Evolutionary conservation across 35 echinoderm and acorn worm genomes (phyloP).

Genomic region (Lytechinus variegatus): DNA sequence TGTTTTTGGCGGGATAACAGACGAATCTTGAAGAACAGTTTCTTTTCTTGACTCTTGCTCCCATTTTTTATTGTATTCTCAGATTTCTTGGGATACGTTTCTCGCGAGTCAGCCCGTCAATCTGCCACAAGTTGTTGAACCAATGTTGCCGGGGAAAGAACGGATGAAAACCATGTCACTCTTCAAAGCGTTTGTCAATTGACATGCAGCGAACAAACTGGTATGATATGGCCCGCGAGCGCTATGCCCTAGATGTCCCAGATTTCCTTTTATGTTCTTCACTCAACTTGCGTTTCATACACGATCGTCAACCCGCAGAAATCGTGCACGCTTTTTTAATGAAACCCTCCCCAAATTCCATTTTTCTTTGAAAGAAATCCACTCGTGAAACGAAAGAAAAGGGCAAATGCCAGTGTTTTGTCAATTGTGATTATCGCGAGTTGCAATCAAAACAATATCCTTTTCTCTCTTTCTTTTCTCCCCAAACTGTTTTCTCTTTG

Average conservation of each 20-base stretch:
- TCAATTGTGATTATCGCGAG: neutral
- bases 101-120: slow-evolving; percentile 17
- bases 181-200: neutral
- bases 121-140: neutral
- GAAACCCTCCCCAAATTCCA: neutral
- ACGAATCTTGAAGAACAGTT: neutral
- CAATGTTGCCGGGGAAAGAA: neutral
- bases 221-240: neutral
- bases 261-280: slow-evolving; percentile 13
- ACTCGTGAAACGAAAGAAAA: neutral
- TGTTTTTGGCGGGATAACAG: neutral
- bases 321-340: neutral
- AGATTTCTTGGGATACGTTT: neutral
- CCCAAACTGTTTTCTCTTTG: neutral
- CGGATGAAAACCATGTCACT: neutral
- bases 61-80: neutral
- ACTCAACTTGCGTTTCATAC: neutral
- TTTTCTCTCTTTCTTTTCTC: neutral
- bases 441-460: slow-evolving; percentile 20
- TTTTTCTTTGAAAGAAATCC: neutral
- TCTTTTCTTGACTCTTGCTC: neutral
- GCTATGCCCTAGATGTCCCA: slow-evolving; percentile 2
- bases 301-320: neutral
- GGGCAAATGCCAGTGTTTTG: slow-evolving; percentile 16
- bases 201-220: neutral